Conservation (phyloP, 2,888 invertebrate genomes). For the Chironomus riparius region DNA sequence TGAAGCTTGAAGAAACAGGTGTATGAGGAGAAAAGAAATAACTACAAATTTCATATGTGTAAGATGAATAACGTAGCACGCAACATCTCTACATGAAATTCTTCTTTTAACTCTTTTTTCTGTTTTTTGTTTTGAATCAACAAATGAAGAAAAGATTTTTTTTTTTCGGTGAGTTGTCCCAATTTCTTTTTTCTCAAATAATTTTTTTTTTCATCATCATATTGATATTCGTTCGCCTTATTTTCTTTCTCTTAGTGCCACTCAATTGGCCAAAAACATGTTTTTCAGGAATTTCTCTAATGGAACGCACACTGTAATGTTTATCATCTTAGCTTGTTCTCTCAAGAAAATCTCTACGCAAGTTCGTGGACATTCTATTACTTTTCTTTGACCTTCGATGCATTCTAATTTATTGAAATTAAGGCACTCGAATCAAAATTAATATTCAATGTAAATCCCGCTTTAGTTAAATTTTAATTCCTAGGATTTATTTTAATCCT, state of each 20-base stretch:
- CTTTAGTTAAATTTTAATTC: too few species aligned
- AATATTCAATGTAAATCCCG: too few species aligned
- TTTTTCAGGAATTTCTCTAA: constrained; percentile 27
- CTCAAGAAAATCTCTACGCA: too few species aligned
- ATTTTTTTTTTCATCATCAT: background rate
- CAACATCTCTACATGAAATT: background rate
- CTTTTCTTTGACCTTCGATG: background rate
- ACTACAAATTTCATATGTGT: background rate
- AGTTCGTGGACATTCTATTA: background rate
- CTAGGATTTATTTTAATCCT: too few species aligned
- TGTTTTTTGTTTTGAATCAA: background rate
- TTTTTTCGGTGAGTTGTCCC: constrained; percentile 14
- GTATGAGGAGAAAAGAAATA: constrained; percentile 2
- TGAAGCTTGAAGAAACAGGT: constrained; percentile 22
- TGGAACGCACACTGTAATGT: constrained; percentile 9
- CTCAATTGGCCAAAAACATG: constrained; percentile 24
- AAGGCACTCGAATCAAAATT: too few species aligned
- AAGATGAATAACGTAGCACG: background rate
- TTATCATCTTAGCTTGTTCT: too few species aligned
- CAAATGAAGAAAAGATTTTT: background rate
- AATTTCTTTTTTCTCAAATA: constrained; percentile 17
- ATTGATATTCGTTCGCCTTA: background rate
- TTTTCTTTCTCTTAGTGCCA: constrained; percentile 7
- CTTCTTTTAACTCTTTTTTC: background rate
- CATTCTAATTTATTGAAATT: too few species aligned